Percentiles rank a stretch among this genome's conserved stretches.
These are phyloP conservation scores for Stenodera caucasica DNA, from an alignment of 2,888 invertebrate species.

Conservation along the genomic window DNA sequence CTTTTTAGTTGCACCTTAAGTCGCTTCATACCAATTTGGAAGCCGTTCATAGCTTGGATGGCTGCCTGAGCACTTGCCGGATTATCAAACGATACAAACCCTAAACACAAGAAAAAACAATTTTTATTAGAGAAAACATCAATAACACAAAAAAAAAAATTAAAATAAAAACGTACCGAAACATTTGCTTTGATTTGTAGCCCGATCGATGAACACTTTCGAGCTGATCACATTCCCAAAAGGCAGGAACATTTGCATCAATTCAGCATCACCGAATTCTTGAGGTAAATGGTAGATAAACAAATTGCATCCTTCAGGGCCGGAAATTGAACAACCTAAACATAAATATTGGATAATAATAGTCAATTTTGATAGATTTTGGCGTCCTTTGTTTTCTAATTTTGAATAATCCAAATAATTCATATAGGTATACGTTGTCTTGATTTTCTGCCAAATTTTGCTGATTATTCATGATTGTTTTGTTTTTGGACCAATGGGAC, in stretches of 20 bases:
- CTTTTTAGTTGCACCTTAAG: slow-evolving; percentile 99
- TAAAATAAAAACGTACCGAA: slow-evolving; percentile 77
- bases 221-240: slow-evolving; percentile 99
- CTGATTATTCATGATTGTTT: too few species aligned
- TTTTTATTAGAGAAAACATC: too few species aligned
- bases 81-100: slow-evolving; percentile 99
- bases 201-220: slow-evolving; percentile 99
- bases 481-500: too few species aligned
- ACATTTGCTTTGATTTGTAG: slow-evolving; percentile 99
- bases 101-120: too few species aligned
- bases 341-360: too few species aligned
- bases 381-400: too few species aligned
- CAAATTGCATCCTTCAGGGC: slow-evolving; percentile 99
- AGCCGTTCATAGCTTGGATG: slow-evolving; percentile 99
- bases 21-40: slow-evolving; percentile 99
- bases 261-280: slow-evolving; percentile 98
- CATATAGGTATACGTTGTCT: too few species aligned
- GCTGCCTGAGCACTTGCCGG: slow-evolving; percentile 97
- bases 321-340: slow-evolving; percentile 91
- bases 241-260: slow-evolving; percentile 99
- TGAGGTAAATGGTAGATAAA: slow-evolving; percentile 99
- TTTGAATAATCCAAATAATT: too few species aligned
- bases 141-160: neutral
- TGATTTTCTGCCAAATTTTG: too few species aligned
- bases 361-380: too few species aligned